Conservation (phyloP, 2,888 invertebrate species). For the Lamellibrachia satsuma region DNA sequence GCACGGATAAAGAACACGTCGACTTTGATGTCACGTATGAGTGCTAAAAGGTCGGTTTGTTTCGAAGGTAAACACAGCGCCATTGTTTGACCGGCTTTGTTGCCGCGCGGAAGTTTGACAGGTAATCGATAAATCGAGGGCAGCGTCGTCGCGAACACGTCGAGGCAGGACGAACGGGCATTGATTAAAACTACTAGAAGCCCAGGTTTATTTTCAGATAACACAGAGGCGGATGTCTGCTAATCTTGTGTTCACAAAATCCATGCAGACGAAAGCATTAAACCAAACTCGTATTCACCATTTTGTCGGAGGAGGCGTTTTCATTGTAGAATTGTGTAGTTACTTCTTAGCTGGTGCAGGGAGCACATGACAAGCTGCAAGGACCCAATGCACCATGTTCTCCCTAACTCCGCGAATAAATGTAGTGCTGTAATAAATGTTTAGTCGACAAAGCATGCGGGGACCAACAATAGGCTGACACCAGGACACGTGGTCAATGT, state of each 20-base stretch:
- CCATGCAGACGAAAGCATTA: neutral
- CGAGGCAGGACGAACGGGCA: neutral
- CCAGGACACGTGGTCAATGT: too few relatives aligned
- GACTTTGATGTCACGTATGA: neutral
- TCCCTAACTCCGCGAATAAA: too few relatives aligned
- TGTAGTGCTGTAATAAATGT: too few relatives aligned
- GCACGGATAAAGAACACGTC: neutral
- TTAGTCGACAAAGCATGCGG: too few relatives aligned
- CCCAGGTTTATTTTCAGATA: neutral
- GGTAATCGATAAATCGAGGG: constrained; percentile 3
- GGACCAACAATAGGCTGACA: too few relatives aligned
- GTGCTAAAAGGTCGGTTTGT: neutral
- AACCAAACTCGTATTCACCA: too few relatives aligned
- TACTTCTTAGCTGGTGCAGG: too few relatives aligned
- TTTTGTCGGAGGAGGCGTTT: too few relatives aligned
- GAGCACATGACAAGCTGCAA: too few relatives aligned
- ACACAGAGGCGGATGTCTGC: neutral
- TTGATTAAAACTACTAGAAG: neutral
- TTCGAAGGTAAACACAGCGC: neutral
- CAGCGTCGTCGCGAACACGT: neutral
- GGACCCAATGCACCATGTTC: too few relatives aligned
- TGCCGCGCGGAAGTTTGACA: neutral
- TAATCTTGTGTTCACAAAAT: neutral
- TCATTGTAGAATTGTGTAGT: too few relatives aligned
- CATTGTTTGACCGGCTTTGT: neutral